phyloP scores from a whole-genome alignment of 2,797 vertebrate species.

The Aselliscus stoliczkanus region DNA sequence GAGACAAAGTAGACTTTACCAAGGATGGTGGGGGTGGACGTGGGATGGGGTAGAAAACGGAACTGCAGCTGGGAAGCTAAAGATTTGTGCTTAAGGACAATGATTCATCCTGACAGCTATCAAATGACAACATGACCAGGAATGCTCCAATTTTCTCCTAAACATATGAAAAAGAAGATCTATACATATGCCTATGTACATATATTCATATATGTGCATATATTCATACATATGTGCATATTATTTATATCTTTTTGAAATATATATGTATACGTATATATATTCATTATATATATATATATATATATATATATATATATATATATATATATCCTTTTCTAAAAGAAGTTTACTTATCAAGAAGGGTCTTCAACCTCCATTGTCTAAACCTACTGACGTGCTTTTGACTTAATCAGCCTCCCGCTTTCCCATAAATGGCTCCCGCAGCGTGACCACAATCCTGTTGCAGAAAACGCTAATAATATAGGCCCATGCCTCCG shows the following conservation, averaged over 20 bases:
- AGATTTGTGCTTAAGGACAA: neutral
- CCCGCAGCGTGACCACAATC: neutral
- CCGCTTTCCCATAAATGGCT: neutral
- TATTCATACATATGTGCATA: no score
- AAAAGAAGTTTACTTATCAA: neutral
- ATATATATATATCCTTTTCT: neutral
- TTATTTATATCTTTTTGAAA: no score
- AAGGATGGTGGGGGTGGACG: rapidly evolving
- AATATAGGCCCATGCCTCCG: neutral
- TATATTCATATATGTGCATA: neutral
- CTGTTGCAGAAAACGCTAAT: neutral
- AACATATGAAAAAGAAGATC: neutral
- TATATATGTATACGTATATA: no score
- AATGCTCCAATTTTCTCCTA: neutral
- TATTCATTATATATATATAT: no score
- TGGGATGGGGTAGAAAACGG: neutral
- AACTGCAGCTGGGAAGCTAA: neutral
- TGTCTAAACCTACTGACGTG: neutral
- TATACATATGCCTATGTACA: neutral
- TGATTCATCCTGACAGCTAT: neutral
- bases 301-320: neutral
- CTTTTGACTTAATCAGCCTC: neutral
- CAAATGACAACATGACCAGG: neutral
- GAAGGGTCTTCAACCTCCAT: neutral
- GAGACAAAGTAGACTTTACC: neutral